phyloP scores from a whole-genome alignment of 2,888 invertebrate genomes.

The Scelioninae gen. 1 region DNA sequence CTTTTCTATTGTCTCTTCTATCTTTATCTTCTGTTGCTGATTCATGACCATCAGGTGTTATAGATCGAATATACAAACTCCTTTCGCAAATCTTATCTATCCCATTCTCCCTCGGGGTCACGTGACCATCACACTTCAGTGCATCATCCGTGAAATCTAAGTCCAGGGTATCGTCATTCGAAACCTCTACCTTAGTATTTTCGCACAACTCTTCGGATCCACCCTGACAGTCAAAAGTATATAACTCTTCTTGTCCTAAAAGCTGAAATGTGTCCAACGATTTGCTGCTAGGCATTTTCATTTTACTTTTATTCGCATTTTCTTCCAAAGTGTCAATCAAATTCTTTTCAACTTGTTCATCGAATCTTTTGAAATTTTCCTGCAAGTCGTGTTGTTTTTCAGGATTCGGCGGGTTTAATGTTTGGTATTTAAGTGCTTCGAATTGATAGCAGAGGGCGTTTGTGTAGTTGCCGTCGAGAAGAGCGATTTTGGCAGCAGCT shows the following conservation, averaged over 20 bases:
- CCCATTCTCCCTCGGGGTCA: slow-evolving; percentile 39
- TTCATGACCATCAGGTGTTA: slow-evolving; percentile 60
- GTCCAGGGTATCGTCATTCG: slow-evolving; percentile 75
- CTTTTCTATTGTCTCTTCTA: slow-evolving; percentile 24
- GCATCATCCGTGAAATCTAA: slow-evolving; percentile 72
- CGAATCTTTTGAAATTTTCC: slow-evolving; percentile 80
- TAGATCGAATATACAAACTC: slow-evolving; percentile 65
- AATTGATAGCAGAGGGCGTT: slow-evolving; percentile 84
- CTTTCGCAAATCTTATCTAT: slow-evolving; percentile 41
- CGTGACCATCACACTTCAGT: slow-evolving; percentile 39
- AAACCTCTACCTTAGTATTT: slow-evolving; percentile 76
- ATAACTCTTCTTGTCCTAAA: slow-evolving; percentile 82
- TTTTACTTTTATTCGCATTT: slow-evolving; percentile 76
- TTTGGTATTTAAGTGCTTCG: slow-evolving; percentile 73
- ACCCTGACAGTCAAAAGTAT: slow-evolving; percentile 84
- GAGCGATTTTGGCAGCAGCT: slow-evolving; percentile 84
- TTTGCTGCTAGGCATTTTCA: slow-evolving; percentile 81
- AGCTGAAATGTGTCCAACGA: slow-evolving; percentile 81
- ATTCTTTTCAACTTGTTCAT: slow-evolving; percentile 81
- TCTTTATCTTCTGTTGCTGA: slow-evolving; percentile 30
- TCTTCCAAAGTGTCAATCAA: slow-evolving; percentile 81
- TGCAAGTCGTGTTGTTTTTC: slow-evolving; percentile 58
- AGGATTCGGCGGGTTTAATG: background rate
- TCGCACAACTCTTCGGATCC: slow-evolving; percentile 84
- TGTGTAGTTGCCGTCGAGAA: slow-evolving; percentile 83